Base-by-base conservation (phyloP, 1,140 invertebrate genomes). In the Diabrotica virgifera region DNA sequence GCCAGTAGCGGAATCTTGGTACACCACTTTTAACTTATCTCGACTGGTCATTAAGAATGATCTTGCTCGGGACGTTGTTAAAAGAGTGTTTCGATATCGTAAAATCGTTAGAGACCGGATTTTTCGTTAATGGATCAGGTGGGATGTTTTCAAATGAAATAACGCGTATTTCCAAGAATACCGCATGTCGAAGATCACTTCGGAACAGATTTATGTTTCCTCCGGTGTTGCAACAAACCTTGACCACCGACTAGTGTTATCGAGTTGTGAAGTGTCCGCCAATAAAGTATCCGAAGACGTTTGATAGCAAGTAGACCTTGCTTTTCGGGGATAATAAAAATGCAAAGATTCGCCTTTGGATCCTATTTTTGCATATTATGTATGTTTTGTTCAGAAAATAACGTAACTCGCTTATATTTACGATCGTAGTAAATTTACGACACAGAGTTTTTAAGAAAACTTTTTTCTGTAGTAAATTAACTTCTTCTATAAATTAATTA, bases 1-100 rank as follows among this genome's bases (percentile, higher is more conserved):
- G 58, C 12, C 57, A 36, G 64, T 65, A 65, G 63, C 63, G 70
- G 74, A 72, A 75, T 75, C 71, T 68, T 68, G 67, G 68, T 74
- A 75, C 74, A 75, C 70, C 71, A 74, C 71, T 75, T 75, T 75
- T 68, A 74, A 75, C 74, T 75, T 75, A 75, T 75, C 74, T 75
- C 62, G 56, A 46, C 24, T 62, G 58, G 67, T 74, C 72, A 74
- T 74, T 74, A 74, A 74, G 67, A 63, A 74, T 65, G 71, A 74
- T 74, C 72, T 74, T 66, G 68, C 65, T 68, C 59, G 60, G 64
- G 63, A 61, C 61, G 66, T 71, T 70, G 70, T 72, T 72, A 66
- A 46, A 46, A 64, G 62, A 52, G 59, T 63, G 70, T 62, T 65
- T 64, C 66, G 69, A 72, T 72, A 74, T 63, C 70, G 66, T 70